Evolutionary conservation across 2,888 invertebrate genomes (phyloP), one percentile per base, ranked within the genome.

Genomic region (Heteropelma amictum): DNA sequence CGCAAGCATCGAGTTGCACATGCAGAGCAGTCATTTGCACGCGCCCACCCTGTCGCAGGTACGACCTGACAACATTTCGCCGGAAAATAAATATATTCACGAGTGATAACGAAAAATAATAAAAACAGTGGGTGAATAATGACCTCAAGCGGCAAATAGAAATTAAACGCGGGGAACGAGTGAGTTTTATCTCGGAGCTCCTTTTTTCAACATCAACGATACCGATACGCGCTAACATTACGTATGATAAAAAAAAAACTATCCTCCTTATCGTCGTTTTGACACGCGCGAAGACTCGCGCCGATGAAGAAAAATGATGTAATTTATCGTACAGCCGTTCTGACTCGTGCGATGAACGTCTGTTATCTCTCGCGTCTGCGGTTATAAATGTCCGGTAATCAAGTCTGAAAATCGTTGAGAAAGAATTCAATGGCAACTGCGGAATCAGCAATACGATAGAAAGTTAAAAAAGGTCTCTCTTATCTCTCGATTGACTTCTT

Each of bases 1-100:
- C 3, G 89, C 92, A 8, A 90, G 92, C 23, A 88, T 95, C 35
- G 93, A 94, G 82, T 89, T 94, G 21, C 95, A 95, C 83, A 91
- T 93, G 85, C 95, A 95, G 84, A 93, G 93, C 21, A 93, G 93
- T 7, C 91, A 92, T 69, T 87, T 94, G 61, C 94, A 94, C 83
- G 90, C 93, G 2, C 91, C 93, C 61, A 91, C 93, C 1, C 83
- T 94, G 65, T 92, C 93, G 3, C 94, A 94, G 91, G 95, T 92
- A 61, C 2, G 30, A 30, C 38, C 2, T 7, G 10, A 40, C 10
- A 30, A 35, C 10, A 54, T 38, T 47, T 26, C 26, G 6, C 12
- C 23, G 1, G 3, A 49, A 49, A n/a, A n/a, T n/a, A n/a, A n/a
- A n/a, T n/a, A n/a, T n/a, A n/a, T n/a, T n/a, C n/a, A n/a, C n/a